Percentiles rank a stretch among this genome's conserved stretches.
These are phyloP conservation scores for Toxotes chatareus DNA, from an alignment of 2,113 vertebrate genomes.

Conservation along the genomic window DNA sequence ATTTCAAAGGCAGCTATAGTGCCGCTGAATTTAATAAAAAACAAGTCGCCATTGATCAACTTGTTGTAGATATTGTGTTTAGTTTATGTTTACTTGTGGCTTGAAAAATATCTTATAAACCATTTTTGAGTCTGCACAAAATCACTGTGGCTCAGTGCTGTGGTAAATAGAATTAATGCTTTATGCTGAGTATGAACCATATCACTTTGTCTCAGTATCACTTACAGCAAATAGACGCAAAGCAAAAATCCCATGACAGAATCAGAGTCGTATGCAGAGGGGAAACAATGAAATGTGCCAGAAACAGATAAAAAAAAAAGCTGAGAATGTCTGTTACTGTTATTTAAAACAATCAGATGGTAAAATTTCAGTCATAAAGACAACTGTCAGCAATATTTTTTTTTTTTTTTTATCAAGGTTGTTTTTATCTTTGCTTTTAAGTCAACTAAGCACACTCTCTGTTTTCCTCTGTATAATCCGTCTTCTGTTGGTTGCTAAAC, in stretches of 20 bases:
- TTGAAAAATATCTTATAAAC: conserved; percentile 67
- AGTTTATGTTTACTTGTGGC: conserved; percentile 71
- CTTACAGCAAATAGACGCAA: conserved; percentile 55
- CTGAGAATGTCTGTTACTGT: conserved; percentile 39
- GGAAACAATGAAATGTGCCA: conserved; percentile 62
- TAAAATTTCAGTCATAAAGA: conserved; percentile 46
- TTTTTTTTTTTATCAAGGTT: conserved; percentile 22
- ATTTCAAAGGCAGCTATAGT: conserved; percentile 81
- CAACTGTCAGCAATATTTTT: conserved; percentile 30
- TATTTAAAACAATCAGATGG: conserved; percentile 58
- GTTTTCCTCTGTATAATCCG: background rate
- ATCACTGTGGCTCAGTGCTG: conserved; percentile 55
- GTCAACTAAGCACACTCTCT: background rate
- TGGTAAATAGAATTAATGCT: conserved; percentile 75
- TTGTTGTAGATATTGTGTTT: conserved; percentile 79
- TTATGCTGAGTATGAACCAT: conserved; percentile 71
- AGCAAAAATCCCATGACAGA: conserved; percentile 61
- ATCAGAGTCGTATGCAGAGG: conserved; percentile 41
- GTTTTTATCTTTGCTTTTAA: conserved; percentile 32
- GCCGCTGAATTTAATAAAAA: conserved; percentile 79
- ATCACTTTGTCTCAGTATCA: conserved; percentile 71
- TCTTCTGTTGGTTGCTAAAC: background rate
- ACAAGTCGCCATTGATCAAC: conserved; percentile 84
- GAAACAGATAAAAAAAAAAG: conserved; percentile 55
- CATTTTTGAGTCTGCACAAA: conserved; percentile 56